Base-by-base conservation (phyloP, 2,113 vertebrate species). In the Neotragus pygmaeus region DNA sequence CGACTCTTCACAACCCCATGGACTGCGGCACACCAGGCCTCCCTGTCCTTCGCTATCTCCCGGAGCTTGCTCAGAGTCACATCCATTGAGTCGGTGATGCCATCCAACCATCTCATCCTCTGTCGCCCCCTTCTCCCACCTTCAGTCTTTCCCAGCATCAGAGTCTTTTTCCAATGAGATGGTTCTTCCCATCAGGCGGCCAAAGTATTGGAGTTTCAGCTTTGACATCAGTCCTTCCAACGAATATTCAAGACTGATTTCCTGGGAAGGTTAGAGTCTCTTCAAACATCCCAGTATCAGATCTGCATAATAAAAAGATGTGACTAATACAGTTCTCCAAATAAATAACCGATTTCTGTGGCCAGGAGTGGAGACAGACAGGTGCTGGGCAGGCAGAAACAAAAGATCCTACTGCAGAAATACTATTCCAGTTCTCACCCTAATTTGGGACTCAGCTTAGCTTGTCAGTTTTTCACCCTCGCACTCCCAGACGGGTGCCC, bases 401-500 rank as follows among this genome's bases (percentile, higher is more conserved):
- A 47, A 39, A 92, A 77, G 27, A 21, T 2, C 16, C 16, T 7
- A 39, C 13, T 2, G 19, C 15, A 7, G n/a, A 64, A 77, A 55
- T 16, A 4, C 17, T 30, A 12, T 49, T 36, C 66, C 16, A 39
- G 77, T 53, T 77, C 53, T 6, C 51, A 14, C 30, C 36, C 62
- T 62, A 4, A 28, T 45, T 3, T 6, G 6, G 64, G 70, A 3
- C 62, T 49, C 80, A 7, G 30, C 16, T 36, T 10, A 6, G 23
- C 6, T 10, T 1, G 43, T 36, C 51, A 0, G 4, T 12, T 47
- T 64, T 83, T 39, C n/a, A 36, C 19, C 81, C 58, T 39, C 2
- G 3, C 12, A 0, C 23, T 51, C 43, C 30, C 84, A 0, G 12
- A 21, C 30, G 60, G 53, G 11, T 30, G 5, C 0, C 23, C 55